Evolutionary conservation across 2,888 invertebrate genomes (phyloP), one percentile per base, ranked within the genome.

Genomic region (Seira ritae): DNA sequence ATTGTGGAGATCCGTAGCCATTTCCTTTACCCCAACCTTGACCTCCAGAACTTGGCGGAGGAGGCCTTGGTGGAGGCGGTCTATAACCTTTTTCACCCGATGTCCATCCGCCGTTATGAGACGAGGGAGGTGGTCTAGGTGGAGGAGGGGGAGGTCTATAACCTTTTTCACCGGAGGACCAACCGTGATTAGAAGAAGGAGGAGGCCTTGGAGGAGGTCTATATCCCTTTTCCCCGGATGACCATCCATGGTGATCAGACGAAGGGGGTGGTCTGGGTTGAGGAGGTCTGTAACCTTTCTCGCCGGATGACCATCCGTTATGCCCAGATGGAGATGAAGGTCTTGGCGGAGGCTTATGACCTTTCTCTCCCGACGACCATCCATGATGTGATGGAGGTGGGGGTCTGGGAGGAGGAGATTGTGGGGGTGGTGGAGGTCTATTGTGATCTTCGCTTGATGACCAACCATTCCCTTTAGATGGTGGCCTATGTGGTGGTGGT

Each of bases 401-500:
- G 17, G 66, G 22, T 66, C 22, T 4, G 2, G 37, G 4, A 8
- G 69, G 24, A 42, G 69, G 69, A 69, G 17, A 22, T 4, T 55
- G 46, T n/a, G 76, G 60, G 37, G 62, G 74, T 20, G 37, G 17
- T 15, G 72, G 72, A 6, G 72, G 72, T 31, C 72, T 20, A 10
- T 50, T 46, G 4, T 65, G 70, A 23, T 50, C 31, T 24, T 68
- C 31, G 10, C 10, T 15, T 1, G 74, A 66, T 2, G 72, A 55
- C 79, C 79, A 79, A 6, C 79, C 79, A 55, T 72, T 19, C 1
- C 77, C 70, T 10, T n/a, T 3, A 15, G 31, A 60, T 6, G 55
- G 12, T 15, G 71, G 65, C 10, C 65, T 37, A 65, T 37, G 65
- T 24, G 70, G 70, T 1, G 19, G 37, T 6, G 37, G 69, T 8